Evolutionary conservation across 2,797 vertebrate genomes (phyloP), one percentile per base, ranked within the genome.

Genomic region (Propithecus perrieri): DNA sequence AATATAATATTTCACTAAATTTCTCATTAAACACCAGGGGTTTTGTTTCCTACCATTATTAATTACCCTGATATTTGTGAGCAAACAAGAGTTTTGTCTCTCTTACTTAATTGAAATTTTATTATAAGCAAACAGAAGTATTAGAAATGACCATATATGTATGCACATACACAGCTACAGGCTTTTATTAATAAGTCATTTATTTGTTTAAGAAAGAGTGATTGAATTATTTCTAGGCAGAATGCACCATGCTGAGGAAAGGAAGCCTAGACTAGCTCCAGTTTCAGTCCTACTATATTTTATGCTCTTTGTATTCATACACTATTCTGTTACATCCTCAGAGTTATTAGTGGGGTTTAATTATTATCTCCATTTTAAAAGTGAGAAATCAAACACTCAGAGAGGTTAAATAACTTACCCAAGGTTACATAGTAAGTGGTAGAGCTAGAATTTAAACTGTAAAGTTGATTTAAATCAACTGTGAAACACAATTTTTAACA

Each of bases 71-170:
- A 48, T 96, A 91, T 95, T 97, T 85, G 41, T 67, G 5, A 87
- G 85, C 97, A 98, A 98, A 98, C 78, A 98, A 91, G 95, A 97
- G 35, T 78, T 96, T 97, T 97, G 72, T 96, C 79, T 41, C 10
- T 94, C 69, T 95, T 96, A 74, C 55, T 95, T 98, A 98, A 98
- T 98, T 98, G 96, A 98, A 98, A 97, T 97, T 98, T 98, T 97
- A 92, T 97, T 98, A 95, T 90, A 96, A 76, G 79, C 89, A 98
- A 98, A 98, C 71, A 98, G 69, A 98, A 97, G 74, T 86, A 17
- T 80, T 69, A 75, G 35, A 96, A 98, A 98, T 98, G 95, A 96
- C 89, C 97, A 94, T 95, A 84, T 97, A 95, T 95, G 57, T 97
- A 97, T 98, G 89, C 94, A 91, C 38, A n/a, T 75, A 67, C 80